A percentile compares a stretch with the other conserved stretches of the same genome.
Evolutionary conservation across 2,888 invertebrate species (phyloP).

Genomic region (Polymixis lichenea): DNA sequence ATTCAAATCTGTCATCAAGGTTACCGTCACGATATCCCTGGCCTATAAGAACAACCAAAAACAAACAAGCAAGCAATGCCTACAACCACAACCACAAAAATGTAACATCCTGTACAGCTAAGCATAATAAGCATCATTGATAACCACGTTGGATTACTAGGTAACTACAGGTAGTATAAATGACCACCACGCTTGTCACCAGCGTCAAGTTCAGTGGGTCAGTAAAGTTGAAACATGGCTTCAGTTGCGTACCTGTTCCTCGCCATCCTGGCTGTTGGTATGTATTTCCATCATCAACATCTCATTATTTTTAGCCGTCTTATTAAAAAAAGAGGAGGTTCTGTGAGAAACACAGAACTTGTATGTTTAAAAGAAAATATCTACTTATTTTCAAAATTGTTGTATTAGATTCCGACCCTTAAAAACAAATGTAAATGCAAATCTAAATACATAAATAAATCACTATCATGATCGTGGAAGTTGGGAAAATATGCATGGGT

Average conservation of each 20-base stretch:
- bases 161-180: conserved; percentile 40
- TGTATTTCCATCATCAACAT: conserved; percentile 23
- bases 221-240: conserved; percentile 39
- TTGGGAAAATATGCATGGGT: neutral
- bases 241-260: conserved; percentile 47
- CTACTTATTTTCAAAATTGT: too few species aligned
- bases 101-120: conserved; percentile 51
- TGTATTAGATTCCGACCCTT: too few species aligned
- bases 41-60: too few species aligned
- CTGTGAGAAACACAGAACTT: neutral
- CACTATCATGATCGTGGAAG: neutral
- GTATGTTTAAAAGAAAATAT: too few species aligned
- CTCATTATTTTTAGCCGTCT: neutral
- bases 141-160: conserved; percentile 35
- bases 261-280: conserved; percentile 72
- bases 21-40: neutral
- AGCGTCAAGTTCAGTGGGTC: conserved; percentile 40
- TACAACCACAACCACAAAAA: neutral
- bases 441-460: too few species aligned
- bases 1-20: neutral
- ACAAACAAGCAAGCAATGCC: neutral
- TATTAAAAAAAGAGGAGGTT: neutral
- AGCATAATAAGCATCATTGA: conserved; percentile 20
- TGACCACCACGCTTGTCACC: neutral
- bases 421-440: too few species aligned